These are phyloP conservation scores for Ancistrus triradiatus DNA, from an alignment of 2,113 vertebrate genomes.

Conservation along the genomic window DNA sequence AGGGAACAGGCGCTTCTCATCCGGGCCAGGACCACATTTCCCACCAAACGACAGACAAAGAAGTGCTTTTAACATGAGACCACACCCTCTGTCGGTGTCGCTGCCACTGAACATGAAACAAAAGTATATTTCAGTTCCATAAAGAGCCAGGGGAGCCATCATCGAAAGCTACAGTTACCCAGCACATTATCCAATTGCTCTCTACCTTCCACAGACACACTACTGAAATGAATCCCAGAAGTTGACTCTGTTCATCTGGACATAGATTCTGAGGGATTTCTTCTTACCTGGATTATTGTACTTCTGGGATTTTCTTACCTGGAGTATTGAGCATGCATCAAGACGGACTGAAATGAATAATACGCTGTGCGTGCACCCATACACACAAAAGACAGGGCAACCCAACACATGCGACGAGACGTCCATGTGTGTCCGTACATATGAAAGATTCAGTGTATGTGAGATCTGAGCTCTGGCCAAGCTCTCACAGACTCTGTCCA, in stretches of 20 bases:
- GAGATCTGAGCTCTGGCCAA: too few relatives aligned
- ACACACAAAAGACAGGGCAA: constrained; percentile 26
- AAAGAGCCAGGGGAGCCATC: constrained; percentile 13
- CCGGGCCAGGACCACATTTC: constrained; percentile 25
- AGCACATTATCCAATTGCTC: constrained; percentile 12
- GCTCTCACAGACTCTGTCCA: too few relatives aligned
- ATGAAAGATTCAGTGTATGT: constrained; percentile 17
- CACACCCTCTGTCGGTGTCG: constrained; percentile 20
- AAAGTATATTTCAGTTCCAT: constrained; percentile 16
- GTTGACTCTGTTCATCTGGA: too few relatives aligned
- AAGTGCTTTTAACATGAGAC: constrained; percentile 27
- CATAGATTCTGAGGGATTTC: too few relatives aligned
- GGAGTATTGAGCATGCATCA: too few relatives aligned
- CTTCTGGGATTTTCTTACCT: too few relatives aligned
- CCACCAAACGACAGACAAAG: constrained; percentile 38
- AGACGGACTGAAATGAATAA: not conserved
- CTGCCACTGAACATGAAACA: constrained; percentile 22
- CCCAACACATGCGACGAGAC: too few relatives aligned
- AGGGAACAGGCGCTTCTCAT: constrained; percentile 6
- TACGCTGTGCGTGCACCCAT: constrained; percentile 22
- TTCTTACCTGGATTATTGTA: too few relatives aligned
- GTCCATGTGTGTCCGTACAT: constrained; percentile 35
- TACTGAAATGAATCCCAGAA: too few relatives aligned
- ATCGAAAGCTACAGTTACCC: constrained; percentile 9
- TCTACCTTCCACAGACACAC: constrained; percentile 21